Evolutionary conservation across 2,888 invertebrate species (phyloP).

Genomic region (Hesperia comma): DNA sequence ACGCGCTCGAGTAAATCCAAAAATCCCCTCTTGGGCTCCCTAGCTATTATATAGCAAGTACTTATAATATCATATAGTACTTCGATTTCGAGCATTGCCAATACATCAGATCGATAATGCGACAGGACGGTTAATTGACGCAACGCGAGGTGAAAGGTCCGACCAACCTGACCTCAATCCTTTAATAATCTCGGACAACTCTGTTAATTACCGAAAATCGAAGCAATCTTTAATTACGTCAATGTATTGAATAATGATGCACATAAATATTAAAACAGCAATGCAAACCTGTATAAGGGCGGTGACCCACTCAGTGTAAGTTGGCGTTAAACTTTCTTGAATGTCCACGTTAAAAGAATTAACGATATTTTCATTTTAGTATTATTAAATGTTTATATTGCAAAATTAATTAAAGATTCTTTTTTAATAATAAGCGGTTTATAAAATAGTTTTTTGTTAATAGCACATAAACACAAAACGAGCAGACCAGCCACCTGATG

Average conservation of each 20-base stretch:
- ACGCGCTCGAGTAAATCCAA: too few species aligned
- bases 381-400: too few species aligned
- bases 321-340: not conserved
- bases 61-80: not conserved
- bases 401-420: too few species aligned
- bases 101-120: conserved; percentile 38
- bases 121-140: conserved; percentile 46
- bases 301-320: conserved; percentile 16
- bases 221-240: conserved; percentile 49
- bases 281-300: conserved; percentile 27
- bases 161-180: conserved; percentile 51
- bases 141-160: conserved; percentile 53
- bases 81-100: conserved; percentile 31
- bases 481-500: too few species aligned
- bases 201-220: conserved; percentile 49
- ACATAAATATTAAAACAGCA: conserved; percentile 32
- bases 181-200: conserved; percentile 43
- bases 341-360: not conserved
- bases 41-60: too few species aligned
- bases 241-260: conserved; percentile 42
- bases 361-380: too few species aligned
- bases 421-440: too few species aligned
- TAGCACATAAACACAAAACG: too few species aligned
- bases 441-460: too few species aligned
- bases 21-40: too few species aligned